phyloP scores from a whole-genome alignment of 2,113 vertebrate genomes.

The Barnardius zonarius region DNA sequence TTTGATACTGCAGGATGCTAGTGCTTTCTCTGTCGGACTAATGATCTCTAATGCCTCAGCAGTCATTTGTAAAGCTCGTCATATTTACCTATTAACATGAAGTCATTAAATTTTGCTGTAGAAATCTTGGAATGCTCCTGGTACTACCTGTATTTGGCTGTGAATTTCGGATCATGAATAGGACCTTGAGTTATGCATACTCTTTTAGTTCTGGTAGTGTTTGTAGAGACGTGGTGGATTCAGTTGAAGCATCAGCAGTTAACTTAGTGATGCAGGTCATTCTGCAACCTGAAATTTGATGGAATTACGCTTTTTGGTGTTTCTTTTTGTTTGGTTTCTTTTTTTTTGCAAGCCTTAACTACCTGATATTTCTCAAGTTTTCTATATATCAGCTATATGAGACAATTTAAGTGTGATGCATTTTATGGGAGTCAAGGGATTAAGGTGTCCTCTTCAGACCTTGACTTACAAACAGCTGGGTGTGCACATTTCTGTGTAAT shows the following conservation, averaged over 20 bases:
- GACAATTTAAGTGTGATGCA: background rate
- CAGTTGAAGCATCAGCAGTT: background rate
- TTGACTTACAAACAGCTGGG: background rate
- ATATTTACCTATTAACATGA: constrained; percentile 29
- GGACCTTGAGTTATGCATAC: background rate
- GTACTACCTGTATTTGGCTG: background rate
- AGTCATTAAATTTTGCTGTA: background rate
- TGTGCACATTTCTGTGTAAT: background rate
- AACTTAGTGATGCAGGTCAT: background rate
- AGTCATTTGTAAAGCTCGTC: background rate
- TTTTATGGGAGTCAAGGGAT: background rate
- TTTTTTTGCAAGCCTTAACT: background rate
- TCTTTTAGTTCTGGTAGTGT: background rate
- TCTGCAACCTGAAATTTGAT: background rate
- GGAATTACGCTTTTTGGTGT: background rate
- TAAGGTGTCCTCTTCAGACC: background rate
- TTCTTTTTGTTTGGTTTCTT: background rate
- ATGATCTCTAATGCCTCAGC: constrained; percentile 12
- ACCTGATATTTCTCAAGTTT: background rate
- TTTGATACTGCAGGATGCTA: background rate
- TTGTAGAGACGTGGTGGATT: background rate
- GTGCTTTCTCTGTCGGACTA: constrained; percentile 12
- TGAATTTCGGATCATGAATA: background rate
- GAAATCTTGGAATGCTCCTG: background rate
- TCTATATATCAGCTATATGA: background rate